These are phyloP conservation scores for Torymus tubicola DNA, from an alignment of 2,888 invertebrate genomes.

Conservation along the genomic window DNA sequence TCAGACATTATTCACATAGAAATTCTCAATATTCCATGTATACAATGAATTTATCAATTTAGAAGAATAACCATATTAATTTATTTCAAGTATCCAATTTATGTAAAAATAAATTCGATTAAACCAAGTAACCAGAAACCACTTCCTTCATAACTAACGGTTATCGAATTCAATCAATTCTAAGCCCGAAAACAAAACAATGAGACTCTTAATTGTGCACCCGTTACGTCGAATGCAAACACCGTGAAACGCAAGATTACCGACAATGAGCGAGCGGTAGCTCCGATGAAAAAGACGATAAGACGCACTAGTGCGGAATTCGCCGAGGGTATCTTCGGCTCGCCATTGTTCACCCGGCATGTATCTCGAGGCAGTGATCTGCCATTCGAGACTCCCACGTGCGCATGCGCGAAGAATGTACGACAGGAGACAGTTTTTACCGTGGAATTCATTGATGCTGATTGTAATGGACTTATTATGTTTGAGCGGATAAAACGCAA, in stretches of 20 bases:
- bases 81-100: too few species aligned
- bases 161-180: not conserved
- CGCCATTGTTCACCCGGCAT: not conserved
- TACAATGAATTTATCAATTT: too few species aligned
- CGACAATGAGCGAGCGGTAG: not conserved
- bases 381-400: not conserved
- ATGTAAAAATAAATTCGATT: too few species aligned
- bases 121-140: too few species aligned
- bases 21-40: too few species aligned
- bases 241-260: not conserved
- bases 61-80: too few species aligned
- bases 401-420: not conserved
- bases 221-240: not conserved
- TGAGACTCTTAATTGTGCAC: conserved; percentile 3
- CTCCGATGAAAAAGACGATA: conserved; percentile 3
- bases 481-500: conserved; percentile 6
- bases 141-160: too few species aligned
- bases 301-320: not conserved
- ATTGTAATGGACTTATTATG: conserved; percentile 34
- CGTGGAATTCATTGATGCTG: conserved; percentile 16
- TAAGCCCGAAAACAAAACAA: not conserved
- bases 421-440: too few species aligned
- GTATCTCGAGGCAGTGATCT: not conserved
- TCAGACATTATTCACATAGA: too few species aligned
- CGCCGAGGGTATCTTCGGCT: conserved; percentile 5